phyloP scores from a whole-genome alignment of 1,140 invertebrate species.

The Drosophila eugracilis region DNA sequence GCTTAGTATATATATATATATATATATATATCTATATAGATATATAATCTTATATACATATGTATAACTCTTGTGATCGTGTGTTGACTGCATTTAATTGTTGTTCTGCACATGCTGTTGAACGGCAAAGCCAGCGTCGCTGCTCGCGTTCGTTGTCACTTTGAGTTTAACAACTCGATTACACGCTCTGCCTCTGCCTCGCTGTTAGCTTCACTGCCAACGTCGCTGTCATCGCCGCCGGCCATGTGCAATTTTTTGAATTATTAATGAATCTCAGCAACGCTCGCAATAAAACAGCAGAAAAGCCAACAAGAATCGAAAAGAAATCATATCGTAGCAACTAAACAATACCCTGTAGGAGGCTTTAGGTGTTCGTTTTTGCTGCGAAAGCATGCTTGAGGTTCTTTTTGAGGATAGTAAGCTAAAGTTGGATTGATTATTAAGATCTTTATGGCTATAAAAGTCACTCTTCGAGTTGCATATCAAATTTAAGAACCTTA shows the following conservation, averaged over 20 bases:
- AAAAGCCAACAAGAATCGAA: slow-evolving; percentile 18
- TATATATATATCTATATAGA: neutral
- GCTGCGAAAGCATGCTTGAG: neutral
- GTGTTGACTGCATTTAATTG: slow-evolving; percentile 81
- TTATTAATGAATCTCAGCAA: slow-evolving; percentile 79
- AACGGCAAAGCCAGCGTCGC: slow-evolving; percentile 24
- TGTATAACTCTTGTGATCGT: slow-evolving; percentile 53
- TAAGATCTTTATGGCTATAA: no score
- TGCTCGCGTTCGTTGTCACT: slow-evolving; percentile 73
- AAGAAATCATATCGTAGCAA: neutral
- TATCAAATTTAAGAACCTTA: no score
- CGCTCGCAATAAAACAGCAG: slow-evolving; percentile 37
- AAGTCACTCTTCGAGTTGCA: no score
- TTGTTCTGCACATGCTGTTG: slow-evolving; percentile 32
- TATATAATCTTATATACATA: slow-evolving; percentile 5
- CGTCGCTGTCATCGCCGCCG: slow-evolving; percentile 59
- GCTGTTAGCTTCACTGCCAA: slow-evolving; percentile 28
- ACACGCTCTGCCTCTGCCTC: slow-evolving; percentile 61
- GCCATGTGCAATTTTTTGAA: slow-evolving; percentile 81
- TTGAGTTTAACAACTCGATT: slow-evolving; percentile 83
- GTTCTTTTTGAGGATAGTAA: no score
- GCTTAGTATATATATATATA: slow-evolving; percentile 4
- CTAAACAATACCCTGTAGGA: slow-evolving; percentile 8
- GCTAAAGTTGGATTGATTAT: no score
- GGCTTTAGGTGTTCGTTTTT: no score